Evolutionary conservation across 2,797 vertebrate genomes (phyloP), one percentile per base, ranked within the genome.

Genomic region (Gymnodraco acuticeps): DNA sequence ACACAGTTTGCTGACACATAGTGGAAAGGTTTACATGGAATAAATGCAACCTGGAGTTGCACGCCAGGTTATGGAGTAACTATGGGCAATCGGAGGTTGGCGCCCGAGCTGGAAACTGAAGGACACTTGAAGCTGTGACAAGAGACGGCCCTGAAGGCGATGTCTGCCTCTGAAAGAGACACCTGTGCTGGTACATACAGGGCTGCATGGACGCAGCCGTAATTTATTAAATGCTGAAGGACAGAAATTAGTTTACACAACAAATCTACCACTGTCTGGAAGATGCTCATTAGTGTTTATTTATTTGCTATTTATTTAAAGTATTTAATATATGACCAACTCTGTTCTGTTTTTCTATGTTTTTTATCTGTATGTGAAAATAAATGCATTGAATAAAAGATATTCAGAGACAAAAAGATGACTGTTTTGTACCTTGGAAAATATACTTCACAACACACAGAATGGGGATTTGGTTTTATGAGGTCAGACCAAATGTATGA

Each of bases 271-370:
- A 74, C 77, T 38, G 33, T 38, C 33, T 56, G 11, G 33, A 63
- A 83, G 60, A 81, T 15, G 77, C 53, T 78, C 52, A 77, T 78
- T 48, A 64, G 20, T 80, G 43, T 69, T 93, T 91, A 92, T 93
- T 89, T 20, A 0, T 70, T 90, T 20, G 0, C 63, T 92, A 87
- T 86, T 88, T 92, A 90, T 91, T 89, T 60, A 73, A 84, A 64
- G 45, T 58, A 67, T 68, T 56, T 64, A 78, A 60, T 9, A 65
- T 72, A 43, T 81, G 17, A 27, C 65, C 41, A 81, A 75, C 62
- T 50, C 15, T 47, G 17, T 20, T 81, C 23, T 72, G 46, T 83
- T 58, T 78, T 51, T 69, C 38, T 77, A 51, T 61, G 6, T 84
- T 43, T 54, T 85, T 79, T 85, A 79, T 50, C 60, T 88, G 76